phyloP scores from a whole-genome alignment of 2,888 invertebrate species.

The Cactoblastis cactorum region DNA sequence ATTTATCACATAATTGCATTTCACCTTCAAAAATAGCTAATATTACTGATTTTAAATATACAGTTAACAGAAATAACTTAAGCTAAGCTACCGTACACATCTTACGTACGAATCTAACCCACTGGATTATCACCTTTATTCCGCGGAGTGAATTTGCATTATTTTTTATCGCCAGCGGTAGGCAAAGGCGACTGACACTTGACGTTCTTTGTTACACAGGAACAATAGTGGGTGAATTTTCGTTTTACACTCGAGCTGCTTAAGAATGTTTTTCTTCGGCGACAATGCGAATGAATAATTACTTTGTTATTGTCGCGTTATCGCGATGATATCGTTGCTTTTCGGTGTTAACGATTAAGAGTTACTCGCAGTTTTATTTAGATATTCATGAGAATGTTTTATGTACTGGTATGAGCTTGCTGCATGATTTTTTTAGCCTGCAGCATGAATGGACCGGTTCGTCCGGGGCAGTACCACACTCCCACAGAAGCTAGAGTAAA shows the following conservation, averaged over 20 bases:
- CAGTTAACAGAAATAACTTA: too few species aligned
- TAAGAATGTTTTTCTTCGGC: conserved; percentile 42
- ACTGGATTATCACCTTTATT: conserved; percentile 24
- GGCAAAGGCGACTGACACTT: conserved; percentile 42
- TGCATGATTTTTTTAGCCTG: too few species aligned
- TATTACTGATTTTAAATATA: too few species aligned
- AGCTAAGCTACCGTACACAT: background rate
- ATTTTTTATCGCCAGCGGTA: conserved; percentile 55
- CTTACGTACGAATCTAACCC: background rate
- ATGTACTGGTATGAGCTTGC: too few species aligned
- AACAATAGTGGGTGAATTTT: conserved; percentile 57
- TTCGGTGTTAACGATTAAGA: conserved; percentile 17
- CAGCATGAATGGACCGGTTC: too few species aligned
- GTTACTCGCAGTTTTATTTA: background rate
- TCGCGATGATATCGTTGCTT: conserved; percentile 19
- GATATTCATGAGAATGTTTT: too few species aligned
- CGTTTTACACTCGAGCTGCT: conserved; percentile 51
- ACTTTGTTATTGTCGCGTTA: conserved; percentile 47
- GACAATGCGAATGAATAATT: conserved; percentile 55
- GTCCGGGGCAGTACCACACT: too few species aligned
- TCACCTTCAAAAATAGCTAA: too few species aligned
- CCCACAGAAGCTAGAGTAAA: too few species aligned
- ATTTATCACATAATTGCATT: too few species aligned
- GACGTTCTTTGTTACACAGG: conserved; percentile 52
- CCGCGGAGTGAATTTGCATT: conserved; percentile 68